phyloP scores from a whole-genome alignment of 2,113 vertebrate genomes.

The Agelaius phoeniceus region DNA sequence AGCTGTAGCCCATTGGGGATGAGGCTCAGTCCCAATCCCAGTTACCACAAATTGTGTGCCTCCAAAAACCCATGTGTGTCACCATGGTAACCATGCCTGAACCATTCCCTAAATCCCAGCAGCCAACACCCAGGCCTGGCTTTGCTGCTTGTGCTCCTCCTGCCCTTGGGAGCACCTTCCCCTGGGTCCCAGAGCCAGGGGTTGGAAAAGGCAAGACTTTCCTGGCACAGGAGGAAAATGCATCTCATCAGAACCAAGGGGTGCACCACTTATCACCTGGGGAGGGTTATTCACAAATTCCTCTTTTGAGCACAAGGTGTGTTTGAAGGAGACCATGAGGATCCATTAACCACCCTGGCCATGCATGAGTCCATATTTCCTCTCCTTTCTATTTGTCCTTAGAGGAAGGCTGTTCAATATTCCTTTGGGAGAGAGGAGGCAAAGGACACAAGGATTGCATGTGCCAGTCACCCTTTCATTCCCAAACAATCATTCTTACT shows the following conservation, averaged over 20 bases:
- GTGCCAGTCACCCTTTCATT: neutral
- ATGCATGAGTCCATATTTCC: neutral
- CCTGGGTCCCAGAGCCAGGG: neutral
- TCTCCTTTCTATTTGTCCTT: neutral
- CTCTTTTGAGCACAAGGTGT: neutral
- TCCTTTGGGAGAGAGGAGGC: neutral
- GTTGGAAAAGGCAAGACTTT: neutral
- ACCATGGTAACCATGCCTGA: neutral
- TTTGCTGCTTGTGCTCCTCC: neutral
- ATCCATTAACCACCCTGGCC: neutral
- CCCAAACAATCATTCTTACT: neutral
- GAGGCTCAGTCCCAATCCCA: neutral
- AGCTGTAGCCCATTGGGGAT: neutral
- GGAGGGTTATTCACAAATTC: neutral
- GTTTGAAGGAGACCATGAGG: neutral
- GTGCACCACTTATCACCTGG: neutral
- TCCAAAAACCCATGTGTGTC: neutral
- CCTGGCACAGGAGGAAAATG: fast-evolving
- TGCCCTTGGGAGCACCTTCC: neutral
- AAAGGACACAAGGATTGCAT: neutral
- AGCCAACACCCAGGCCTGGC: neutral
- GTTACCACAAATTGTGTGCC: neutral
- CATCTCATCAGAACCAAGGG: neutral
- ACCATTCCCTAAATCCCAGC: fast-evolving
- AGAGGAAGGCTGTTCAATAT: neutral